These are phyloP conservation scores for Caenorhabditis wallacei DNA, from an alignment of 2,888 invertebrate genomes.

Conservation along the genomic window DNA sequence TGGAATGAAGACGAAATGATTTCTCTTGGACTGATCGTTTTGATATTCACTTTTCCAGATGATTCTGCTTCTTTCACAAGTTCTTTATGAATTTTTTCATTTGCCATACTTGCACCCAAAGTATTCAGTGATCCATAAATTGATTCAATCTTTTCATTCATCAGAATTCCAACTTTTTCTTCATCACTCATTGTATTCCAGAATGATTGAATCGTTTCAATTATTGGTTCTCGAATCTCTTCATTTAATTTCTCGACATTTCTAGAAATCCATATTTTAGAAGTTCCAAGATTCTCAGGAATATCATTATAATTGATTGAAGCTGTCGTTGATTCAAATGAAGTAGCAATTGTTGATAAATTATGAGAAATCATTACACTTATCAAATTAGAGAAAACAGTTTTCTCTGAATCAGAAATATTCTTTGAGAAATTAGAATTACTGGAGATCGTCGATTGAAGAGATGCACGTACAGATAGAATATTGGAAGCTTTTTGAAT, in stretches of 20 bases:
- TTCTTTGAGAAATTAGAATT: constrained; percentile 37
- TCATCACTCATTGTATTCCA: constrained; percentile 59
- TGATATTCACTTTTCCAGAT: constrained; percentile 8
- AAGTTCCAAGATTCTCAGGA: constrained; percentile 27
- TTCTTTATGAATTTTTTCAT: constrained; percentile 22
- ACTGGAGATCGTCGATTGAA: constrained; percentile 33
- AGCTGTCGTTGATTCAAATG: constrained; percentile 34
- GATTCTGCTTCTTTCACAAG: constrained; percentile 21
- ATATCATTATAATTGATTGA: constrained; percentile 35
- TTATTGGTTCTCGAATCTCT: constrained; percentile 43
- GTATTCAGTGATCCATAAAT: constrained; percentile 34
- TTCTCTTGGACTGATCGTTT: constrained; percentile 29
- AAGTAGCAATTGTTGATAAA: constrained; percentile 37
- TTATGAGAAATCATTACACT: constrained; percentile 41
- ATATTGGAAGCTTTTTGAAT: constrained; percentile 22
- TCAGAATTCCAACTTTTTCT: constrained; percentile 27
- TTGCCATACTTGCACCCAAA: constrained; percentile 24
- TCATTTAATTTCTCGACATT: constrained; percentile 15
- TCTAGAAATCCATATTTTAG: constrained; percentile 16
- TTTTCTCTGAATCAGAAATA: constrained; percentile 38
- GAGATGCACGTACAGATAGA: constrained; percentile 33
- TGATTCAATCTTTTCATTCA: constrained; percentile 43
- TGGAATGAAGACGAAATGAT: constrained; percentile 28
- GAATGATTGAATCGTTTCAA: constrained; percentile 60
- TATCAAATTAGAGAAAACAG: constrained; percentile 43